These are phyloP conservation scores for Endomychus coccineus DNA, from an alignment of 2,888 invertebrate genomes.

Conservation along the genomic window DNA sequence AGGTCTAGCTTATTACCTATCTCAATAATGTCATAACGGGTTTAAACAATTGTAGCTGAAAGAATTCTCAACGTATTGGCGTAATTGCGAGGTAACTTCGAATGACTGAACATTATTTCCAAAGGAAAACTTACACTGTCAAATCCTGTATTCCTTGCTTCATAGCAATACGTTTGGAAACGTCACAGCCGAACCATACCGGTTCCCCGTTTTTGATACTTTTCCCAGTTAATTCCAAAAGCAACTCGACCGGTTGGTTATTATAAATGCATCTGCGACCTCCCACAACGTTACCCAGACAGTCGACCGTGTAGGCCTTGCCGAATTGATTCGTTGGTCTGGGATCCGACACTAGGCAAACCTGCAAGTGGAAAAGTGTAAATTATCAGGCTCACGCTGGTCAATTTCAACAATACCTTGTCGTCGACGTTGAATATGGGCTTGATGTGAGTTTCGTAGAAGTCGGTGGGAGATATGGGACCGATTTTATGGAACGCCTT, in stretches of 20 bases:
- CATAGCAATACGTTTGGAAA: constrained; percentile 68
- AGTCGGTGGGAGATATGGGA: constrained; percentile 67
- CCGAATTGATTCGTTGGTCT: constrained; percentile 66
- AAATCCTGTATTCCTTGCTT: constrained; percentile 75
- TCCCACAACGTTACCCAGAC: constrained; percentile 80
- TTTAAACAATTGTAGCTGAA: no score
- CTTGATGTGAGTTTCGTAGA: constrained; percentile 72
- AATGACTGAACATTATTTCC: no score
- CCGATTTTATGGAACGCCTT: constrained; percentile 70
- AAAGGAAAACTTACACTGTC: constrained; percentile 58
- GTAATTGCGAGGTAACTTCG: no score
- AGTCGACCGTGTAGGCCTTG: constrained; percentile 76
- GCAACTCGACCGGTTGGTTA: constrained; percentile 74
- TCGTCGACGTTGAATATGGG: constrained; percentile 73
- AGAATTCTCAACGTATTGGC: no score
- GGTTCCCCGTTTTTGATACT: constrained; percentile 75
- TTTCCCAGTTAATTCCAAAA: constrained; percentile 66
- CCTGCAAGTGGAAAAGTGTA: constrained; percentile 43
- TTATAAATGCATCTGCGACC: constrained; percentile 76
- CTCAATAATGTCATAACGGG: no score
- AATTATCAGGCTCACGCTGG: background rate
- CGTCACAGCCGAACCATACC: constrained; percentile 91
- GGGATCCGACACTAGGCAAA: constrained; percentile 74
- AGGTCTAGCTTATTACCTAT: no score
- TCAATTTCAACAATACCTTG: constrained; percentile 50